A percentile compares a stretch with the other conserved stretches of the same genome.
These are phyloP conservation scores for Myxocyprinus asiaticus DNA, from an alignment of 2,113 vertebrate species.

Conservation along the genomic window DNA sequence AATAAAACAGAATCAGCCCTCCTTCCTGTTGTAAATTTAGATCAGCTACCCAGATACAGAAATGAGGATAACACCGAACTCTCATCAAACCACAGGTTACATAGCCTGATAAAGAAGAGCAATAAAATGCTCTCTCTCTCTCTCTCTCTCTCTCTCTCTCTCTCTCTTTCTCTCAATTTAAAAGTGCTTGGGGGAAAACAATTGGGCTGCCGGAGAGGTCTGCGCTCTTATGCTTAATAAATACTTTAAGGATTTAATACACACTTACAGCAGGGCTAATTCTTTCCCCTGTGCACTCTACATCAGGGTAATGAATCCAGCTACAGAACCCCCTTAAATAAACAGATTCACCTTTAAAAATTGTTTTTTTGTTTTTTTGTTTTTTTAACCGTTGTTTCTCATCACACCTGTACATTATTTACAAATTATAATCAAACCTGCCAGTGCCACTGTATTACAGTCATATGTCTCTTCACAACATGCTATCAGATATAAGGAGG, in stretches of 20 bases:
- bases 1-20: background rate
- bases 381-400: background rate
- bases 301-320: background rate
- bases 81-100: constrained; percentile 23
- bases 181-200: background rate
- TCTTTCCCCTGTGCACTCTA: background rate
- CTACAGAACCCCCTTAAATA: background rate
- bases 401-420: background rate
- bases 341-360: background rate
- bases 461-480: background rate
- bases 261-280: background rate
- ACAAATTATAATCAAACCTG: constrained; percentile 19
- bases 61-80: constrained; percentile 18
- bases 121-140: background rate
- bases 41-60: constrained; percentile 49
- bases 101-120: constrained; percentile 15
- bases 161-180: background rate
- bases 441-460: background rate
- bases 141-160: background rate
- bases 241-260: constrained; percentile 9
- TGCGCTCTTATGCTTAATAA: background rate
- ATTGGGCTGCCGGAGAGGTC: constrained; percentile 5
- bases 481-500: background rate
- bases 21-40: constrained; percentile 52
- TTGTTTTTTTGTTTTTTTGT: no score